Conservation (phyloP, 2,113 vertebrate species). For the Anoura caudifer region DNA sequence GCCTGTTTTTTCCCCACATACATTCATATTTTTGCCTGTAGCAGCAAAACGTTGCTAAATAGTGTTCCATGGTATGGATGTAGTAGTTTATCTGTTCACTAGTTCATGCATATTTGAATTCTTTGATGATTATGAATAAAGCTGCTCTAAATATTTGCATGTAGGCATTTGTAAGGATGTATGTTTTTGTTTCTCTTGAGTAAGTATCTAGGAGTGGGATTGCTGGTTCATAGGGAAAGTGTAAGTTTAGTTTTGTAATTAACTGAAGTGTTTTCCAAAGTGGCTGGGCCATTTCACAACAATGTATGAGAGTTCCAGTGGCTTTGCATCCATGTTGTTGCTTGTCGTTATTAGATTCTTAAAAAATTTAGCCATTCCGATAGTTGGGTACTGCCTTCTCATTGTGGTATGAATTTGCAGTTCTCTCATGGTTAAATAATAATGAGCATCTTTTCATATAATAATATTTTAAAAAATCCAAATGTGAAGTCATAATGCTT, state of each 20-base stretch:
- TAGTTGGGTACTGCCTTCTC: neutral
- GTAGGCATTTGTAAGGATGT: neutral
- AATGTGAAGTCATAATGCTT: neutral
- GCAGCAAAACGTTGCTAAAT: neutral
- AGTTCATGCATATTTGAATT: neutral
- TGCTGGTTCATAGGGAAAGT: neutral
- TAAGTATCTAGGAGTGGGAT: neutral
- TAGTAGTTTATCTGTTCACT: neutral
- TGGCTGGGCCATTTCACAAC: neutral
- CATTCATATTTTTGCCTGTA: neutral
- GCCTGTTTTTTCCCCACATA: neutral
- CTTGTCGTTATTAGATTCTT: neutral
- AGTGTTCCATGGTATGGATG: neutral
- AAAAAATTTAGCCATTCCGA: neutral
- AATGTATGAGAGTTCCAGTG: neutral
- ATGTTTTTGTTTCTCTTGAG: neutral
- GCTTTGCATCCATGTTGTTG: neutral
- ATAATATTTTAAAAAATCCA: neutral
- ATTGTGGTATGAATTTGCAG: neutral
- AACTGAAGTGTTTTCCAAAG: neutral
- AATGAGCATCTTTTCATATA: neutral
- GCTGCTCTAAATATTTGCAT: neutral
- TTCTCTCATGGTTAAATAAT: neutral
- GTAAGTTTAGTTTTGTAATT: neutral
- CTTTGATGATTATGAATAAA: neutral